phyloP scores from a whole-genome alignment of 2,113 vertebrate species.

The Maccullochella peelii region DNA sequence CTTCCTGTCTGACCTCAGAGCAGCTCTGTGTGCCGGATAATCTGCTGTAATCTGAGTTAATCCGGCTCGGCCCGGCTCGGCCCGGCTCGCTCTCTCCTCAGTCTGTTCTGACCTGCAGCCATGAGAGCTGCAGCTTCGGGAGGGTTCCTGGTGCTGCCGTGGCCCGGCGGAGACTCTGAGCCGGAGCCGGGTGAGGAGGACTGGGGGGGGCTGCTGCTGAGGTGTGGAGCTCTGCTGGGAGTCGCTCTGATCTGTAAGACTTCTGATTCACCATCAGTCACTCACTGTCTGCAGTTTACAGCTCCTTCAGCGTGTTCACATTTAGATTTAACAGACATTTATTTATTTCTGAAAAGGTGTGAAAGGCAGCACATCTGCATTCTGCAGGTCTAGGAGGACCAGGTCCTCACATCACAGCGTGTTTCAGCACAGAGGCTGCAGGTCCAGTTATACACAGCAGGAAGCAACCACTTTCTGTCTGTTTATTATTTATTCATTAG shows the following conservation, averaged over 20 bases:
- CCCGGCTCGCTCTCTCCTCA: background rate
- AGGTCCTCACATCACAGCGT: too few species aligned
- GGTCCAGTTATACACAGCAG: too few species aligned
- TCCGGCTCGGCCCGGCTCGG: background rate
- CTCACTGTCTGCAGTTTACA: too few species aligned
- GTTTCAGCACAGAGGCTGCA: too few species aligned
- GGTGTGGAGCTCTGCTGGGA: slow-evolving; percentile 63
- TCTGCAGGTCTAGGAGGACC: too few species aligned
- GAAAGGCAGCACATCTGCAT: too few species aligned
- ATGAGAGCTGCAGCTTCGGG: slow-evolving; percentile 46
- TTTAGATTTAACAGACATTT: too few species aligned
- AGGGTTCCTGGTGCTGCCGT: slow-evolving; percentile 64
- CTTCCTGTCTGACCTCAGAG: slow-evolving; percentile 38
- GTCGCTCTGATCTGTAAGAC: slow-evolving; percentile 69
- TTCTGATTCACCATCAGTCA: background rate
- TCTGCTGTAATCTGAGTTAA: slow-evolving; percentile 71
- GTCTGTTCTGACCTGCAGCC: slow-evolving; percentile 27
- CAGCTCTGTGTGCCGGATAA: slow-evolving; percentile 41
- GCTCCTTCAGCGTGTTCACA: too few species aligned
- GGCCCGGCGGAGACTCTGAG: slow-evolving; percentile 12
- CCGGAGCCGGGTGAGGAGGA: background rate
- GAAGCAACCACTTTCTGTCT: too few species aligned
- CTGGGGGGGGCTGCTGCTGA: slow-evolving; percentile 25
- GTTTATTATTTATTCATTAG: too few species aligned
- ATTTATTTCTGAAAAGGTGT: too few species aligned